These are phyloP conservation scores for Caenorhabditis imperialis DNA, from an alignment of 2,888 invertebrate species.

Conservation along the genomic window DNA sequence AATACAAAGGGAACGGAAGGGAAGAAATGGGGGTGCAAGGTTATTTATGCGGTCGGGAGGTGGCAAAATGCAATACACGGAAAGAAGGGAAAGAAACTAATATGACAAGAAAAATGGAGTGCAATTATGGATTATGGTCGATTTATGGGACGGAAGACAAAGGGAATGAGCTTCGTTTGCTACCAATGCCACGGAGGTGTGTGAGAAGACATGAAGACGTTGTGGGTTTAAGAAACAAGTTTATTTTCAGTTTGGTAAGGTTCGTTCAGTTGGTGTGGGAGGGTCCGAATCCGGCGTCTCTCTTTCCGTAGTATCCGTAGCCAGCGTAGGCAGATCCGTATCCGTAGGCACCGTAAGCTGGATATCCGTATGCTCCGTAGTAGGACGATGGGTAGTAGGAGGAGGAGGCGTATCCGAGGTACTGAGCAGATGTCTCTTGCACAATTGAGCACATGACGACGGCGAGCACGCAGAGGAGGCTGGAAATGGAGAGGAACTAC, in stretches of 20 bases:
- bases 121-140: constrained; percentile 35
- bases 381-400: constrained; percentile 10
- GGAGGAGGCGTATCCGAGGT: constrained; percentile 15
- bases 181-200: too few relatives aligned
- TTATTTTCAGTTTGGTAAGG: too few relatives aligned
- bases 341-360: constrained; percentile 10
- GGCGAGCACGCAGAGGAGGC: constrained; percentile 19
- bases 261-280: neutral
- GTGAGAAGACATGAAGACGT: too few relatives aligned
- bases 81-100: constrained; percentile 7
- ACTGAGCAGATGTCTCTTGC: constrained; percentile 12
- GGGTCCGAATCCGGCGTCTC: constrained; percentile 15
- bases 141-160: constrained; percentile 6
- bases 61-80: constrained; percentile 20
- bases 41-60: constrained; percentile 32
- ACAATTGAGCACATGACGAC: constrained; percentile 17
- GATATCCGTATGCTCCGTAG: constrained; percentile 14
- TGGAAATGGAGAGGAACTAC: neutral
- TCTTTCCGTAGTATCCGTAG: constrained; percentile 22
- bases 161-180: constrained; percentile 1
- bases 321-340: constrained; percentile 11
- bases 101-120: constrained; percentile 12
- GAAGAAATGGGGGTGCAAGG: constrained; percentile 32
- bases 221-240: too few relatives aligned
- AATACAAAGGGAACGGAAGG: constrained; percentile 31